These are phyloP conservation scores for Momotus momota DNA, from an alignment of 2,797 vertebrate species.

Conservation along the genomic window DNA sequence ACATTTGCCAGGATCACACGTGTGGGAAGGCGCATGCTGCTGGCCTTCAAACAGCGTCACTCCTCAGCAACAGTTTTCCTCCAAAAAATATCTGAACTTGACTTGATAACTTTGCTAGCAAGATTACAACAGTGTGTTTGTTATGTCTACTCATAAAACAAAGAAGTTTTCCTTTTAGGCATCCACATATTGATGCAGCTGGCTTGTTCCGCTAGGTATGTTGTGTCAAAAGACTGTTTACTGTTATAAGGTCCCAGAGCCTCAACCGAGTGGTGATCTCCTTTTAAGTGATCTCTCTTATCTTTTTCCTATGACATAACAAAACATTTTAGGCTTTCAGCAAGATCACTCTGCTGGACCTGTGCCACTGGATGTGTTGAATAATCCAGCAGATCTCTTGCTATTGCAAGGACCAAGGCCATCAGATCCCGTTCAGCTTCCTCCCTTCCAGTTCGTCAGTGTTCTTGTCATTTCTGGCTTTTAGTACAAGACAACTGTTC, in stretches of 20 bases:
- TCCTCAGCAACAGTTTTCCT: neutral
- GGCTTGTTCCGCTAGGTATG: neutral
- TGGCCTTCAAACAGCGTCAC: neutral
- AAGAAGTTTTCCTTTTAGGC: neutral
- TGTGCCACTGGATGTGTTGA: neutral
- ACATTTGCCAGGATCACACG: neutral
- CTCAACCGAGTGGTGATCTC: neutral
- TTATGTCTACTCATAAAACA: neutral
- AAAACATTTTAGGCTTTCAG: neutral
- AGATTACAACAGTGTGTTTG: neutral
- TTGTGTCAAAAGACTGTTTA: neutral
- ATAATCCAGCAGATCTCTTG: neutral
- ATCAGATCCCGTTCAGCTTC: neutral
- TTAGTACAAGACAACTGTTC: neutral
- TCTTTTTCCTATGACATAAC: neutral
- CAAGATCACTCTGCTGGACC: neutral
- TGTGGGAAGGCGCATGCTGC: accelerated
- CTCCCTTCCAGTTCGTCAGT: neutral
- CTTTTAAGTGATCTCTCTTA: too few species aligned
- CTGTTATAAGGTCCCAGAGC: neutral
- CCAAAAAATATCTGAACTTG: neutral
- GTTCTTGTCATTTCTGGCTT: neutral
- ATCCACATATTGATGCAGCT: neutral
- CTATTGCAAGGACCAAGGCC: neutral
- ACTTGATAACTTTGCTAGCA: neutral